Evolutionary conservation across 2,888 invertebrate genomes (phyloP), one percentile per base, ranked within the genome.

Genomic region (Drosophila atroscutellata): DNA sequence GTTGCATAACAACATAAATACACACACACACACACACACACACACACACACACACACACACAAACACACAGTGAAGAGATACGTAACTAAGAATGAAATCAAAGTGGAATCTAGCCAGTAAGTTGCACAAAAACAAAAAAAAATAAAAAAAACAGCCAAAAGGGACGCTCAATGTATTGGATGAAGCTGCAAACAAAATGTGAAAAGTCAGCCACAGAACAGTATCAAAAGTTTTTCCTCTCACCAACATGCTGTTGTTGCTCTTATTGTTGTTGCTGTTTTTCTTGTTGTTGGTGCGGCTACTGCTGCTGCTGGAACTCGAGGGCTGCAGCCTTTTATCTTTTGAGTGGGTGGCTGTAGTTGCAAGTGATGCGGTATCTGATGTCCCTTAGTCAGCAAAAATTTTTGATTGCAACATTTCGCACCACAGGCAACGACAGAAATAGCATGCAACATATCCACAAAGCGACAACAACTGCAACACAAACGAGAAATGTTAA

Each of bases 371-470:
- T 58, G 67, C 26, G 28, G 28, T 37, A 20, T 18, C 6, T 32
- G 32, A 34, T 24, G 42, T 34, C 18, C 39, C 34, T 36, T 36
- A 39, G 57, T 32, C 61, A 74, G 75, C 77, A 79, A 86, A 85
- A 0, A 45, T 83, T 88, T 77, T 89, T 82, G 83, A 90, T 91
- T 89, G 88, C 89, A 84, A 83, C 81, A 79, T 85, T 86, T 90
- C 82, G 88, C 88, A 88, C 88, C 80, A 81, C 78, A 77, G 83
- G 78, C 79, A 78, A 83, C 67, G 37, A 32, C 55, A 26, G 13
- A 15, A 28, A 26, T 32, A 55, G 18, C 60, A 34, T 42, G 60
- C 64, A 45, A 36, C 72, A 60, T 24, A 30, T 15, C 75, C 15
- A 34, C 24, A 52, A 32, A 52, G 66, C 36, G 20, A 8, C 73